Evolutionary conservation across 2,797 vertebrate genomes (phyloP), one percentile per base, ranked within the genome.

Genomic region (Gastrophryne carolinensis): DNA sequence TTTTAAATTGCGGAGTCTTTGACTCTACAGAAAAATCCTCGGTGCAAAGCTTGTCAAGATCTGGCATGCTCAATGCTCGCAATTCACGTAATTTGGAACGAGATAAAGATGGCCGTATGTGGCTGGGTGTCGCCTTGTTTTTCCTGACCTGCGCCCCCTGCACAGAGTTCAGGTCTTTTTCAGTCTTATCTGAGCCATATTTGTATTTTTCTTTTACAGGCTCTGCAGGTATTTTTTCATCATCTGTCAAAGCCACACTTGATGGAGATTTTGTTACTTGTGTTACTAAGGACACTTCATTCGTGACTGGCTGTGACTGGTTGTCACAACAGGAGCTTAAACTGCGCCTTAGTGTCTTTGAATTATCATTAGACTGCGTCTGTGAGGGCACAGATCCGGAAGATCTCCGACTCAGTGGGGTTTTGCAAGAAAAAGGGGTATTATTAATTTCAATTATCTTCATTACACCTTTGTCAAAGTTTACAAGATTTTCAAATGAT

Each of bases 401-500:
- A 0, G 91, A 90, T 61, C 93, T 92, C 61, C 95, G 90, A 83
- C 87, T 82, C 0, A 95, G 47, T 0, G 93, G 89, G 1, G 89
- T 84, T 75, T 93, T 94, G 1, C 88, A 86, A 15, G 72, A 80
- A 23, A 89, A 75, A 0, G 82, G 56, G 1, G 92, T 80, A 0
- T 93, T 92, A 1, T 92, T 90, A 32, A 91, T 82, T 8, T 94
- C 89, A 1, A 91, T 90, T 12, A 88, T 83, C 84, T 88, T 94
- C 68, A 93, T 80, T 0, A 87, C 24, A 0, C 91, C 89, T 79
- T 91, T 88, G 80, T 98, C 96, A 24, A 95, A 92, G 83, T 91
- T 90, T 39, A 94, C 95, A 80, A 98, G 81, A 75, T 96, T 98
- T 88, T 98, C 96, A 32, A 98, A 98, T 10, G 96, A 98, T 82